Conservation (phyloP, 2,888 invertebrate species). For the Teinopalpus imperialis region DNA sequence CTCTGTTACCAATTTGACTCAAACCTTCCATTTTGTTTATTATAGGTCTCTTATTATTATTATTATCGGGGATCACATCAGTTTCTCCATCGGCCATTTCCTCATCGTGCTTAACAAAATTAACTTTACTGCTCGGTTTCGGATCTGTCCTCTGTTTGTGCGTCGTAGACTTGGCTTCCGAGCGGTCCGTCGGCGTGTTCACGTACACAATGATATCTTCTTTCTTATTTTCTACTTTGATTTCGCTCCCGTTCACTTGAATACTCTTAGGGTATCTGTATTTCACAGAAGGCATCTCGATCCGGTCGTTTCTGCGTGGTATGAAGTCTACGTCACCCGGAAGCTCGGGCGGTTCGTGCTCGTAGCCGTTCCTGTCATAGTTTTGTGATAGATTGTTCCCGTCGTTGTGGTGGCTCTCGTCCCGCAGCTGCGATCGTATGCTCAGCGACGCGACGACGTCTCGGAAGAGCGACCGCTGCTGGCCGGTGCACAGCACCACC, state of each 20-base stretch:
- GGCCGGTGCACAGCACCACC: constrained; percentile 60
- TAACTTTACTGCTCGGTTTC: constrained; percentile 39
- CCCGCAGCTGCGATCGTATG: constrained; percentile 55
- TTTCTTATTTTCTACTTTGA: constrained; percentile 40
- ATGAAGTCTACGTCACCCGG: constrained; percentile 60
- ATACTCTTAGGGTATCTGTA: constrained; percentile 66
- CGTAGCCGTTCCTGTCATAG: constrained; percentile 53
- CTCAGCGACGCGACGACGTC: constrained; percentile 70
- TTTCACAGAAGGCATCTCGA: constrained; percentile 67
- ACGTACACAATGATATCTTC: constrained; percentile 62
- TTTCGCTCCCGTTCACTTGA: constrained; percentile 37
- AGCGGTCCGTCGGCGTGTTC: constrained; percentile 47
- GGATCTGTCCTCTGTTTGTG: constrained; percentile 51
- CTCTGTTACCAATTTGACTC: constrained; percentile 73
- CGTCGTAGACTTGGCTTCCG: constrained; percentile 43
- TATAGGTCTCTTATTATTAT: constrained; percentile 41
- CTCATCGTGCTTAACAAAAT: constrained; percentile 38
- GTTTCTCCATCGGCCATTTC: constrained; percentile 34
- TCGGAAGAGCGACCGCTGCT: constrained; percentile 61
- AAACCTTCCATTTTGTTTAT: constrained; percentile 66
- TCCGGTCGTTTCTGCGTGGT: constrained; percentile 68
- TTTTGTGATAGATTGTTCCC: constrained; percentile 62
- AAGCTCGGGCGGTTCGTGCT: constrained; percentile 51
- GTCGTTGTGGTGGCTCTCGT: constrained; percentile 55
- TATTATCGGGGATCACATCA: constrained; percentile 24